phyloP scores from a whole-genome alignment of 1,140 invertebrate genomes.

The Heliconius hewitsoni region DNA sequence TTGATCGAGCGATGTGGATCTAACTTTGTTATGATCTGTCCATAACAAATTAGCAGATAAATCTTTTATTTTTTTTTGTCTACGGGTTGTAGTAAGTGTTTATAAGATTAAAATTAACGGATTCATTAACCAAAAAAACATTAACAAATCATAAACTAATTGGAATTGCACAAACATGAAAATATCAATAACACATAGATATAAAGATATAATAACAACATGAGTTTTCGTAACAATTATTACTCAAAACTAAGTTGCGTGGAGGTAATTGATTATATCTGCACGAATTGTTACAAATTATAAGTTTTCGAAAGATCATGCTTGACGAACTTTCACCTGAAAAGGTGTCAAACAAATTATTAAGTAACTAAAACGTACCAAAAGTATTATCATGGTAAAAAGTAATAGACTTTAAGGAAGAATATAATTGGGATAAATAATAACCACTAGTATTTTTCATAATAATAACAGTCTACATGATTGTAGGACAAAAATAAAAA shows the following conservation, averaged over 20 bases:
- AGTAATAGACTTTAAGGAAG: too few relatives aligned
- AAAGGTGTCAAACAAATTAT: conserved; percentile 3
- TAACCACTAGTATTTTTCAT: too few relatives aligned
- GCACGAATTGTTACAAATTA: conserved; percentile 43
- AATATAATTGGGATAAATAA: too few relatives aligned
- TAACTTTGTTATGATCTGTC: background rate
- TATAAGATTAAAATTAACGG: background rate
- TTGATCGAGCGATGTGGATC: too few relatives aligned
- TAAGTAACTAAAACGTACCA: background rate
- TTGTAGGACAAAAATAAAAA: background rate
- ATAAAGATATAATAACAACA: background rate
- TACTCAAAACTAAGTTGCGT: conserved; percentile 29
- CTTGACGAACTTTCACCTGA: conserved; percentile 59
- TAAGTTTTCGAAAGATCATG: conserved; percentile 48
- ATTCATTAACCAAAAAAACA: background rate
- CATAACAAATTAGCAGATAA: background rate
- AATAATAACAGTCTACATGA: background rate
- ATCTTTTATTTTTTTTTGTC: background rate
- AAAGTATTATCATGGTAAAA: background rate
- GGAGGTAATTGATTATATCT: conserved; percentile 38
- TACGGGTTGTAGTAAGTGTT: background rate
- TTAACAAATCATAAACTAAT: background rate
- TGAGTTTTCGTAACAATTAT: conserved; percentile 27
- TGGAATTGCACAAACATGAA: background rate
- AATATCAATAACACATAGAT: background rate